Conservation (phyloP, 2,888 invertebrate genomes). For the Erebia palarica region DNA sequence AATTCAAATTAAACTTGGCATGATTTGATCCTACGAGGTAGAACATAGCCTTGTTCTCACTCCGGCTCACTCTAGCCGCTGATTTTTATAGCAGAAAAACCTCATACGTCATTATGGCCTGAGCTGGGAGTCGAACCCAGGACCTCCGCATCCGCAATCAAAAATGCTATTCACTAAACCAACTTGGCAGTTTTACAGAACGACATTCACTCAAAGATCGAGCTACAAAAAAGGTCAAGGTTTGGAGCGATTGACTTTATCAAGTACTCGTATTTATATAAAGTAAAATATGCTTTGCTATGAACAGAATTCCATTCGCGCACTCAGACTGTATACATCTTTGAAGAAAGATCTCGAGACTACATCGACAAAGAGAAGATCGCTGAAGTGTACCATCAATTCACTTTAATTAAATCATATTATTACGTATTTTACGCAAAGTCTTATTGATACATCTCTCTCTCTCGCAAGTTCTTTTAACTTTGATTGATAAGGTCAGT, state of each 20-base stretch:
- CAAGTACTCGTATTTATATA: background rate
- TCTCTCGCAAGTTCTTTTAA: too few relatives aligned
- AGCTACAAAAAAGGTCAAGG: conserved; percentile 6
- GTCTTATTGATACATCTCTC: background rate
- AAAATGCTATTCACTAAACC: background rate
- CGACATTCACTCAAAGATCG: background rate
- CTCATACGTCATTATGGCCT: too few relatives aligned
- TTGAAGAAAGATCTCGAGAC: conserved; percentile 22
- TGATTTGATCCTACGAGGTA: too few relatives aligned
- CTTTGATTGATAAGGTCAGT: background rate
- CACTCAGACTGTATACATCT: conserved; percentile 4
- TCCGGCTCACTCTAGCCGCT: too few relatives aligned
- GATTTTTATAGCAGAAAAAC: too few relatives aligned
- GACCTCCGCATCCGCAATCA: too few relatives aligned
- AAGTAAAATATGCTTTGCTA: conserved; percentile 11
- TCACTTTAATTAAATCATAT: conserved; percentile 15
- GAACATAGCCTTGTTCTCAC: too few relatives aligned
- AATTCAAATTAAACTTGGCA: too few relatives aligned
- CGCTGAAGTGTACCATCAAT: conserved; percentile 15
- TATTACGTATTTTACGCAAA: conserved; percentile 1
- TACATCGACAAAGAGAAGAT: conserved; percentile 4
- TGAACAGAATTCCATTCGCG: conserved; percentile 9
- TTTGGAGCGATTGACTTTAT: background rate
- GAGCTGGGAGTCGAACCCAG: too few relatives aligned
- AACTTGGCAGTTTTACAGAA: background rate